Evolutionary conservation across 2,113 vertebrate genomes (phyloP).

Genomic region (Sphyrna mokarran): DNA sequence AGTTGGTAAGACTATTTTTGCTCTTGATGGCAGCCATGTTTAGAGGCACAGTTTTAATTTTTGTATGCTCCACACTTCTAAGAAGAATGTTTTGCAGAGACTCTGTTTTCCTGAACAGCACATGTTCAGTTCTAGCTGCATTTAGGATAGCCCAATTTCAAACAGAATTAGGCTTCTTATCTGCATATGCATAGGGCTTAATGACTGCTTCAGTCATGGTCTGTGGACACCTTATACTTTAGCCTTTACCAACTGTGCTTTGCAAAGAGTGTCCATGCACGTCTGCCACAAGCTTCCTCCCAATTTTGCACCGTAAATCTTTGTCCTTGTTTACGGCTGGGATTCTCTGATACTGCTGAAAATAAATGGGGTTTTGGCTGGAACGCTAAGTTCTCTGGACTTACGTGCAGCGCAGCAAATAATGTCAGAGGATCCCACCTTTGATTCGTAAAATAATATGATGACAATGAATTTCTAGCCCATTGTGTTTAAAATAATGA

Average conservation of each 20-base stretch:
- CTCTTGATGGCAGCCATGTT: neutral
- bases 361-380: too few species aligned
- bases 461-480: neutral
- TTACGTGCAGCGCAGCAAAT: too few species aligned
- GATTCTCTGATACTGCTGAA: too few species aligned
- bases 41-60: neutral
- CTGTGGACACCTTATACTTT: neutral
- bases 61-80: neutral
- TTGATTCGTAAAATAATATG: neutral
- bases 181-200: neutral
- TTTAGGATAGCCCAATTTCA: neutral
- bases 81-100: neutral
- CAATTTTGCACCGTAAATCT: too few species aligned
- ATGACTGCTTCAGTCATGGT: neutral
- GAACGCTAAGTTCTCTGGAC: too few species aligned
- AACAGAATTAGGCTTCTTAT: neutral
- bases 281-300: neutral
- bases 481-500: neutral
- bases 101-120: neutral
- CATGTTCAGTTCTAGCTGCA: neutral
- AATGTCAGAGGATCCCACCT: neutral
- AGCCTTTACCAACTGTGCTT: neutral
- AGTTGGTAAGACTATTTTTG: neutral
- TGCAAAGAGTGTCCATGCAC: neutral
- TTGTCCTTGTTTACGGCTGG: too few species aligned